Evolutionary conservation across 1,140 invertebrate genomes (phyloP), one percentile per base, ranked within the genome.

Genomic region (Potamilus streckersoni): DNA sequence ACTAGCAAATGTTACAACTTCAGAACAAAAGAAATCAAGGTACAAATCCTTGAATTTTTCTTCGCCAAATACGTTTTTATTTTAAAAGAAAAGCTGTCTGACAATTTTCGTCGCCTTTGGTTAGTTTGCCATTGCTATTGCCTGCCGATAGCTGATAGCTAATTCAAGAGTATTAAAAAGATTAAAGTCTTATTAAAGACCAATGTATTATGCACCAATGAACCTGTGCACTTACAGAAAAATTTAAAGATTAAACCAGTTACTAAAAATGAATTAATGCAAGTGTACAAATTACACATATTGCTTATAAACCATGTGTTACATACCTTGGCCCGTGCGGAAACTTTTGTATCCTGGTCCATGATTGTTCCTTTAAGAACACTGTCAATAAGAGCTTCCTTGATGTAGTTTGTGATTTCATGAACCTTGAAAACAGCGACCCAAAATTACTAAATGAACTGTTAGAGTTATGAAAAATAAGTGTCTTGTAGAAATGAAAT

Each of bases 321-420:
- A 55, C 64, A 4, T 57, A 79, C 77, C 77, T 79, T 79, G 56
- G 60, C n/a, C 56, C 65, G 71, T 31, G 77, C 77, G 60, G 57
- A 74, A 16, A 67, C 20, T 56, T 71, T 79, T 23, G 77, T 79
- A 23, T 49, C 56, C 2, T 71, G 57, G 56, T 79, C 72, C 61
- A 79, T 20, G 16, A 74, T 74, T 57, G 19, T 74, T 38, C 71
- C 74, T n/a, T 23, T 65, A 23, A 67, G 63, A 23, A 79, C 19
- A 13, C 61, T 57, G 13, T 69, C 71, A 15, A 79, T 74, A 16
- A 79, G 23, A 17, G 67, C 63, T n/a, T 74, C 61, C 23, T 71
- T 79, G 1, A 79, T n/a, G 67, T 79, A 79, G 5, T 49, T 17
- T 2, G 72, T 70, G 14, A 79, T 79, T 61, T 79, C 77, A 23